phyloP scores from a whole-genome alignment of 2,113 vertebrate genomes.

The Pedetes capensis region DNA sequence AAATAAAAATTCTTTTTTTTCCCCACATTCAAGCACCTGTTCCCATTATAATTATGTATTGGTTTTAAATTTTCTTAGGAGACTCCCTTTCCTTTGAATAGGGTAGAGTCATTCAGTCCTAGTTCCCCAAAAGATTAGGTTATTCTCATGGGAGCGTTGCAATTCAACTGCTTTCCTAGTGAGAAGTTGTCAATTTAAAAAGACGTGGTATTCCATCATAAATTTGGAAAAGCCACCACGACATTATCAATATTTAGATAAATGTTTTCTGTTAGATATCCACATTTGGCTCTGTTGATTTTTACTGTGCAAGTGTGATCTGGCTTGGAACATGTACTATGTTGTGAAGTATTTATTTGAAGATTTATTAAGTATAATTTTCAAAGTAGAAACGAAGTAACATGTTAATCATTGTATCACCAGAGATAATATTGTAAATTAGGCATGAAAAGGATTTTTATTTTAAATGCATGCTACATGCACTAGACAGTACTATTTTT shows the following conservation, averaged over 20 bases:
- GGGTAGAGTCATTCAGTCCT: background rate
- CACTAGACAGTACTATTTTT: background rate
- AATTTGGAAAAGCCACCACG: background rate
- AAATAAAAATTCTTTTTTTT: background rate
- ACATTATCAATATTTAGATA: constrained; percentile 40
- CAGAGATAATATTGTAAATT: constrained; percentile 11
- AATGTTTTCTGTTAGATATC: constrained; percentile 14
- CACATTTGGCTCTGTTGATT: constrained; percentile 10
- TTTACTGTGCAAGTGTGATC: background rate
- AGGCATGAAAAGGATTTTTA: background rate
- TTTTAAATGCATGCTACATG: background rate
- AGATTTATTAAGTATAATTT: background rate
- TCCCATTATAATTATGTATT: background rate
- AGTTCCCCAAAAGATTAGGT: background rate
- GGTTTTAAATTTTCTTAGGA: constrained; percentile 22
- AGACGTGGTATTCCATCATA: background rate
- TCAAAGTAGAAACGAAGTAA: background rate
- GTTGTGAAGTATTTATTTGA: background rate
- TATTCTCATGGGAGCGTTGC: background rate
- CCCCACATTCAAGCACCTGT: background rate
- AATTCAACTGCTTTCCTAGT: background rate
- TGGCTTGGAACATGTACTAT: background rate
- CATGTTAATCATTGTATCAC: background rate
- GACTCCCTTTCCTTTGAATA: background rate
- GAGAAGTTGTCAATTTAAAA: constrained; percentile 29